These are phyloP conservation scores for Drosophila punjabiensis DNA, from an alignment of 1,140 invertebrate species.

Conservation along the genomic window DNA sequence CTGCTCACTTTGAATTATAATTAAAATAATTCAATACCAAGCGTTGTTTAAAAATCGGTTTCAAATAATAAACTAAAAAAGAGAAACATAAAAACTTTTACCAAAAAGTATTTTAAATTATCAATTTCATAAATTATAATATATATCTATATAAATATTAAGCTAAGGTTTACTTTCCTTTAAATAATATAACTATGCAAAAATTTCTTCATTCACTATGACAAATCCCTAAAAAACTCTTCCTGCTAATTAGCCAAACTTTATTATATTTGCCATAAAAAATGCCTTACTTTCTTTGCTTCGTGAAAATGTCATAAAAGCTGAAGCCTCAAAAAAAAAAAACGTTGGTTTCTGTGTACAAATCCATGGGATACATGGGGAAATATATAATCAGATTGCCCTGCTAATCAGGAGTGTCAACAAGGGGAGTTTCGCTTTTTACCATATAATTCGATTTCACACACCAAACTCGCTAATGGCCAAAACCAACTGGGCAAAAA, in stretches of 20 bases:
- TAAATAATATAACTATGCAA: neutral
- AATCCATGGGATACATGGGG: neutral
- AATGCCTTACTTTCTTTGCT: neutral
- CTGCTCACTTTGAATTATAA: no score
- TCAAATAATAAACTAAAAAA: no score
- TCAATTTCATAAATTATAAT: no score
- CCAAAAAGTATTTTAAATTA: no score
- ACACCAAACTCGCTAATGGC: conserved; percentile 36
- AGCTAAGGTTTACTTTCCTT: no score
- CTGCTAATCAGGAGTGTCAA: conserved; percentile 18
- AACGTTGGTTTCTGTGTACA: conserved; percentile 13
- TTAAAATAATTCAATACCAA: no score
- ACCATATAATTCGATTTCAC: conserved; percentile 42
- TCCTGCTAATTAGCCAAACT: neutral
- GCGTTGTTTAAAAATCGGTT: no score
- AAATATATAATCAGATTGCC: conserved; percentile 24
- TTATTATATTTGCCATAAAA: neutral
- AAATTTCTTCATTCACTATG: neutral
- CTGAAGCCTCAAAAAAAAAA: neutral
- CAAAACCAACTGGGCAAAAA: conserved; percentile 40
- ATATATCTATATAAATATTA: no score
- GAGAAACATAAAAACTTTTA: no score
- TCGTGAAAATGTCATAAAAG: neutral
- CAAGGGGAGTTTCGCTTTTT: conserved; percentile 51
- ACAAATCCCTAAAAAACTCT: neutral